A percentile compares a stretch with the other conserved stretches of the same genome.
These are phyloP conservation scores for Drosophila mayaguana DNA, from an alignment of 2,888 invertebrate genomes.

Conservation along the genomic window DNA sequence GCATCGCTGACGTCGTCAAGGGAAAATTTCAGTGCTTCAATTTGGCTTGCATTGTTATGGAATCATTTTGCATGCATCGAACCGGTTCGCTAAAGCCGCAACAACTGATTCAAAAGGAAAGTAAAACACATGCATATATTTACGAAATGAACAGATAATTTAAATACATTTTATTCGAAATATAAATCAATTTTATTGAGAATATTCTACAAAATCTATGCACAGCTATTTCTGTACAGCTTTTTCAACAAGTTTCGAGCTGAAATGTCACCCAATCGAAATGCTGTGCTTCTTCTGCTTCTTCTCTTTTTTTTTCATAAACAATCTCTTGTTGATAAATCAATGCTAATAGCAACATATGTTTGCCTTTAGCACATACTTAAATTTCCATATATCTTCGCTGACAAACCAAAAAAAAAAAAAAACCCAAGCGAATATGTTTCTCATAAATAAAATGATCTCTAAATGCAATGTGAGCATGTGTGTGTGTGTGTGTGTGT, in stretches of 20 bases:
- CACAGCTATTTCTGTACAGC: not conserved
- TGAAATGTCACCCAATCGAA: too few relatives aligned
- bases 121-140: not conserved
- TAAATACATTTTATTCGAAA: too few relatives aligned
- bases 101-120: not conserved
- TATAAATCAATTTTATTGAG: not conserved
- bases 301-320: not conserved
- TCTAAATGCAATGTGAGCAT: conserved; percentile 20
- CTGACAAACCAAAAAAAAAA: not conserved
- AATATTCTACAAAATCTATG: not conserved
- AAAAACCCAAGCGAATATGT: conserved; percentile 15
- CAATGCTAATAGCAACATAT: conserved; percentile 60
- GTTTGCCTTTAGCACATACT: conserved; percentile 46
- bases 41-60: conserved; percentile 4
- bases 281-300: not conserved
- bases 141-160: too few relatives aligned
- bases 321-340: conserved; percentile 54
- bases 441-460: conserved; percentile 15
- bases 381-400: conserved; percentile 39
- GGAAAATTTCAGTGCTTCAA: conserved; percentile 43
- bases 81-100: not conserved
- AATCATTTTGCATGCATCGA: conserved; percentile 1
- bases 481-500: conserved; percentile 6
- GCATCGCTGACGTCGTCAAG: conserved; percentile 59
- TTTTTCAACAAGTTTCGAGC: not conserved